phyloP scores from a whole-genome alignment of 2,113 vertebrate genomes.

The Pseudopipra pipra region DNA sequence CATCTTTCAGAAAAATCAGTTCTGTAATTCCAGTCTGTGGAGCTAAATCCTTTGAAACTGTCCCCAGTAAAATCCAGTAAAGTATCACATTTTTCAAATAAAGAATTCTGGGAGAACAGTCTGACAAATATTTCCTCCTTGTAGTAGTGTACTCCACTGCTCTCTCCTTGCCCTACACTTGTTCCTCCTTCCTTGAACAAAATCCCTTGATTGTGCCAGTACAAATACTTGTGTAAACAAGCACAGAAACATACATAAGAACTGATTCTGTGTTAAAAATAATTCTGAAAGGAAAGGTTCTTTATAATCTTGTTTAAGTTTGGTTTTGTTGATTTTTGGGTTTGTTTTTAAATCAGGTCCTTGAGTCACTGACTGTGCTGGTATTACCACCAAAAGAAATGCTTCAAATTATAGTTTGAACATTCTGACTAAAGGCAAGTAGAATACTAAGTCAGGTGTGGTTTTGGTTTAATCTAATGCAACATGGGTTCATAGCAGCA shows the following conservation, averaged over 20 bases:
- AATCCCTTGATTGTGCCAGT: neutral
- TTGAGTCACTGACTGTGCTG: neutral
- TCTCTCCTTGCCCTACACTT: neutral
- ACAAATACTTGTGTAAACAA: neutral
- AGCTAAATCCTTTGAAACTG: neutral
- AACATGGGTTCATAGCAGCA: neutral
- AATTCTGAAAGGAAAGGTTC: neutral
- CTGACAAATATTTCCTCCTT: neutral
- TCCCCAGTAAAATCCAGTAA: neutral
- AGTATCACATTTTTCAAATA: neutral
- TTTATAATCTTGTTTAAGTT: neutral
- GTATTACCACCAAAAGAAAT: neutral
- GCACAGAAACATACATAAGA: neutral
- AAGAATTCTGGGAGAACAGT: neutral
- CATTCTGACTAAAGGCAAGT: neutral
- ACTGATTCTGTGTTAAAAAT: neutral
- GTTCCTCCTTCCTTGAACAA: neutral
- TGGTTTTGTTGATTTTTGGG: neutral
- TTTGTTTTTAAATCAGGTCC: neutral
- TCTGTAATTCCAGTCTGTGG: neutral
- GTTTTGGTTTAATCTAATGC: neutral
- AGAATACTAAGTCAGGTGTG: neutral
- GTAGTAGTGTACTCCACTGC: neutral
- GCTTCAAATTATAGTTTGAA: neutral
- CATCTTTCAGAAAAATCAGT: neutral